Conservation (phyloP, 53 echinoderm and acorn worm genomes). For the Holothuria scabra region DNA sequence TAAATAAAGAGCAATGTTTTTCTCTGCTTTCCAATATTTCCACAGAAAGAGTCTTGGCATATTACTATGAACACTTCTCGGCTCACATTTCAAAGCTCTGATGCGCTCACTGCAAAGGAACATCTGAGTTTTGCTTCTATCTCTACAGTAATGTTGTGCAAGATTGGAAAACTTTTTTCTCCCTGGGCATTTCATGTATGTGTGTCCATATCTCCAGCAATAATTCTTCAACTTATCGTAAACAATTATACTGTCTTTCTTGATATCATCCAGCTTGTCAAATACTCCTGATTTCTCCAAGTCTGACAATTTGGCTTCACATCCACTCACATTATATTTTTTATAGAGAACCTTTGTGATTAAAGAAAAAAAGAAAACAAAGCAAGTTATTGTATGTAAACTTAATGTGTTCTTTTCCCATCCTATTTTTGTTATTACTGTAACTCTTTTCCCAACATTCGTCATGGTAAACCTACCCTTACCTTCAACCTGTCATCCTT, state of each 20-base stretch:
- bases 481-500: too few species aligned
- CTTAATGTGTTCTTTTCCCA: too few species aligned
- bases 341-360: slow-evolving; percentile 4
- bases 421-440: too few species aligned
- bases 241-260: slow-evolving; percentile 30
- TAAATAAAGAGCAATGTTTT: slow-evolving; percentile 40
- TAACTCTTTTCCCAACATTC: too few species aligned
- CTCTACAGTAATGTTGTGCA: neutral
- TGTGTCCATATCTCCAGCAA: slow-evolving; percentile 48
- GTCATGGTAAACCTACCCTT: too few species aligned
- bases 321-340: slow-evolving; percentile 27
- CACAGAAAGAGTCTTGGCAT: slow-evolving; percentile 15
- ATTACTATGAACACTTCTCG: neutral
- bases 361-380: neutral
- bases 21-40: slow-evolving; percentile 48
- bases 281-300: slow-evolving; percentile 29
- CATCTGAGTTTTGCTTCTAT: slow-evolving; percentile 6
- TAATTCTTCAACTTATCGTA: slow-evolving; percentile 46
- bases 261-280: neutral
- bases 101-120: slow-evolving; percentile 24
- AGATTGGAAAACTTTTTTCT: neutral
- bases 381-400: too few species aligned
- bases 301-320: slow-evolving; percentile 22
- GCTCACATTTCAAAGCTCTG: slow-evolving; percentile 1
- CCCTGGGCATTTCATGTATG: slow-evolving; percentile 27